A percentile compares a stretch with the other conserved stretches of the same genome.
Conservation (phyloP, 1,140 invertebrate genomes). For the Drosophila punjabiensis region DNA sequence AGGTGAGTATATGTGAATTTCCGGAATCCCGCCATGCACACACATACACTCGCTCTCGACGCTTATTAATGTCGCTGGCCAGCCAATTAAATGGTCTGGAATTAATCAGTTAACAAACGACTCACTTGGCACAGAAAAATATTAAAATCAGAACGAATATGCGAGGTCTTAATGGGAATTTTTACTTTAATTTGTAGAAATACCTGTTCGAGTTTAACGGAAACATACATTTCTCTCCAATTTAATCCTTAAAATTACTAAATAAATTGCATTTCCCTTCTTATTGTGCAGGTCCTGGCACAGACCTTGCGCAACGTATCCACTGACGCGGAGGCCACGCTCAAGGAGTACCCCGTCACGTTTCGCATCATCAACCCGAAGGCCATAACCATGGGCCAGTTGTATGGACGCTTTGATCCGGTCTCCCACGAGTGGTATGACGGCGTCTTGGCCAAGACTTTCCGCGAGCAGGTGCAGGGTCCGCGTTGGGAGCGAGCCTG, state of each 20-base stretch:
- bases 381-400: conserved; percentile 95
- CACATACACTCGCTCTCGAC: conserved; percentile 3
- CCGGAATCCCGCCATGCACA: conserved; percentile 1
- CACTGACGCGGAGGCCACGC: conserved; percentile 87
- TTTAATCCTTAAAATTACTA: background rate
- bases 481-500: conserved; percentile 93
- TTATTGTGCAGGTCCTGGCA: conserved; percentile 87
- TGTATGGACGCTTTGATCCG: conserved; percentile 96
- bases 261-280: background rate
- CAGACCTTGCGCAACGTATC: conserved; percentile 89
- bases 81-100: conserved; percentile 76
- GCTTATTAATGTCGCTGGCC: conserved; percentile 51
- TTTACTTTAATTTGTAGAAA: conserved; percentile 9
- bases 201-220: background rate
- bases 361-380: conserved; percentile 97
- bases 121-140: conserved; percentile 33
- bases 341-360: conserved; percentile 92
- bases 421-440: conserved; percentile 97
- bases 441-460: conserved; percentile 94
- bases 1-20: conserved; percentile 85
- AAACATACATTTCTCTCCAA: background rate
- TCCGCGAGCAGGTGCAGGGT: conserved; percentile 93
- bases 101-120: conserved; percentile 65
- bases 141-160: conserved; percentile 17
- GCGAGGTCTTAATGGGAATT: background rate